Evolutionary conservation across 2,888 invertebrate species (phyloP), one percentile per base, ranked within the genome.

Genomic region (Nymphalis polychloros): DNA sequence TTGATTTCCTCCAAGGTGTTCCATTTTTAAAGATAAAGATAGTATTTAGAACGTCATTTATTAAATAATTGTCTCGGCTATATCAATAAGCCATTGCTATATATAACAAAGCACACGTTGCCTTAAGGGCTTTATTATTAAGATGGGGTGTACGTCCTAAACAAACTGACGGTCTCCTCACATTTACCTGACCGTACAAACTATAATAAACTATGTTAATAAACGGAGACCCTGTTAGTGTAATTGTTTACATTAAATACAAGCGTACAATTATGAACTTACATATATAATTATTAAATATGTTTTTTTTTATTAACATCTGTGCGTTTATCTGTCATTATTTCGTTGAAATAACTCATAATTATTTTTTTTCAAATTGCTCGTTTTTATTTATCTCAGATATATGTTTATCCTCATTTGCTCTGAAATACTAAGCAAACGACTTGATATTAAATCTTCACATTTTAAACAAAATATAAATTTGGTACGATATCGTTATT

Each of bases 111-210:
- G 65, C 55, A 53, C 52, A 65, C 52, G 64, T 59, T 73, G 70
- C 73, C 73, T 71, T 71, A 71, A 77, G 74, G 74, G 72, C 73
- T 74, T 71, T 73, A 69, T 72, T 73, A 77, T 76, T 77, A 76
- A 71, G 74, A 73, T 66, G 72, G 70, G 71, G 66, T 19, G 64
- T 53, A 57, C 62, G 61, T 74, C 77, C 77, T 78, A 77, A 77
- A 72, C 65, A 72, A 78, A 78, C 77, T 69, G 20, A 46, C 62
- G 64, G 55, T 49, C 64, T 27, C 46, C 65, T 16, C 50, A 48
- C 63, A 46, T 64, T 63, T 67, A 66, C 69, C 65, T 71, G 74
- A 72, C 73, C 73, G 67, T 19, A 57, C 63, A 57, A 72, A 73
- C 73, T 73, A 70, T 70, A 72, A 72, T 69, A 69, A 67, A 60